Evolutionary conservation across 2,113 vertebrate genomes (phyloP), one percentile per base, ranked within the genome.

Genomic region (Pteropus alecto): DNA sequence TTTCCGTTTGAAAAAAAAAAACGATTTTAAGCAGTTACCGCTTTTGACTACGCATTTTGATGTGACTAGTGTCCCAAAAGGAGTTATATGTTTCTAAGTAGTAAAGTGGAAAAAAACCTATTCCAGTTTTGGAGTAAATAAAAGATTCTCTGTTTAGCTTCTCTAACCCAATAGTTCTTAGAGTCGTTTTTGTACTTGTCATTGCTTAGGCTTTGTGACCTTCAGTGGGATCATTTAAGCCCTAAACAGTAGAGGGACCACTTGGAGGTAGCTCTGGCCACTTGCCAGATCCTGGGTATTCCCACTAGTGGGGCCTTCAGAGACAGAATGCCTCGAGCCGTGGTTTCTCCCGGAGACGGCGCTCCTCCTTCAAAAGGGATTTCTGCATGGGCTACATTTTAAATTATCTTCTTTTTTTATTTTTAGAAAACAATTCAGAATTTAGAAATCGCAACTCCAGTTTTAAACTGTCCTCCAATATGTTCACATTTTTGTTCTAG

Each of bases 381-480:
- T 88, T 96, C 43, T 87, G 21, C 28, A 60, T 46, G 77, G 84
- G 35, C 48, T 82, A 26, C 70, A 46, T 83, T 96, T 88, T 43
- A 87, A 48, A 70, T 77, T 46, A 68, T 63, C 38, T 90, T 56
- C 22, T 41, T 93, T 43, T 54, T 54, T n/a, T 78, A 67, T 58
- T 84, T 93, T 92, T 87, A 95, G 68, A 79, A 74, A 96, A 85
- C 56, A 93, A 61, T 65, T 93, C 30, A 76, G 43, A 95, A 83
- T 79, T 84, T 74, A 92, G 73, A 96, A 96, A 83, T 96, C 84
- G 58, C 22, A 92, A 10, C 24, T 93, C 33, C 33, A 41, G 10
- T 84, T n/a, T 94, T 86, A 86, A 82, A 85, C 26, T 86, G 18
- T 46, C 86, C 11, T 95, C 10, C 63, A 74, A 13, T 79, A 18